Base-by-base conservation (phyloP, 2,113 vertebrate species). In the Notarius lentiginosus region DNA sequence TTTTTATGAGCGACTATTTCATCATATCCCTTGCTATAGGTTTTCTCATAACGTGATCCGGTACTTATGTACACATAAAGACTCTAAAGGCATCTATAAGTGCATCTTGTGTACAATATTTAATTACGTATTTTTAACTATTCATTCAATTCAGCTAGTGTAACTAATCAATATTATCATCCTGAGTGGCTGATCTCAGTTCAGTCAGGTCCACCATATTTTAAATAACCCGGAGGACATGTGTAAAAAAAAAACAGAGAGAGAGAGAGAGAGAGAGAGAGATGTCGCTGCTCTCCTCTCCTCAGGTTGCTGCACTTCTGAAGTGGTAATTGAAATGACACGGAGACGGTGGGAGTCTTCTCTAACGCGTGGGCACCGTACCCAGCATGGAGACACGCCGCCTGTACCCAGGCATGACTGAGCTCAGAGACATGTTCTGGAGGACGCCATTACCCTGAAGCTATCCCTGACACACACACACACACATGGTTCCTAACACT, bases 381-480 rank as follows among this genome's bases (percentile, higher is more conserved):
- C 93, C 90, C 92, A 92, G 94, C 90, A 61, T 93, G 89, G 91
- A 92, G 91, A 93, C 93, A 91, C 7, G 27, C 58, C 34, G 89
- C 92, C 93, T 91, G 91, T 86, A 84, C 93, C 91, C 90, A 90
- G 92, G 90, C 89, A 75, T 65, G 84, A 85, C 87, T 86, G 79
- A 92, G 61, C 92, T 83, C 91, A 92, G 91, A 91, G 90, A 81
- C 80, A 79, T 83, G 90, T 91, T 92, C 90, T 84, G 51, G 86
- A 88, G 91, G 91, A 93, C 89, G 86, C 85, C 90, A 94, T 94
- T 95, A 93, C 94, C 95, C 93, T 76, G 84, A 89, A 94, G 94
- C 94, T 90, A 95, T 86, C 56, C 90, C 91, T 85, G 91, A 93
- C 92, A 90, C 89, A 83, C 92, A 63, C 68, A 76, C 27, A 41